Evolutionary conservation across 2,113 vertebrate genomes (phyloP).

Genomic region (Cephalopterus ornatus): DNA sequence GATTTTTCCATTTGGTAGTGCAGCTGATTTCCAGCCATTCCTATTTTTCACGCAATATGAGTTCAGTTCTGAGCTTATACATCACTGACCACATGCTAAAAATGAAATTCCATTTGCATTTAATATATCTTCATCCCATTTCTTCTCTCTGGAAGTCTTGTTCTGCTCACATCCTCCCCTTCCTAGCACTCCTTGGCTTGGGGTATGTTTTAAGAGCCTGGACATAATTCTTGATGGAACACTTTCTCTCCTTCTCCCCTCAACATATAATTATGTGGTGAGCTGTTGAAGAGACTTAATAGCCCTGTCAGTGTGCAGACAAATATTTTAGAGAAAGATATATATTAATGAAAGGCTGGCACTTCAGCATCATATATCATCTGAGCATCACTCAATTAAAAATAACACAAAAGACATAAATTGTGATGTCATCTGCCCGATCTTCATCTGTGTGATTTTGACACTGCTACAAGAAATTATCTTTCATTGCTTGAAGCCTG

Average conservation of each 20-base stretch:
- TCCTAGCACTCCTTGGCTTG: background rate
- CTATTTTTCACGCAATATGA: slow-evolving; percentile 13
- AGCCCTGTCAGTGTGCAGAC: background rate
- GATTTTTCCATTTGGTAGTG: slow-evolving; percentile 4
- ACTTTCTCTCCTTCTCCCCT: background rate
- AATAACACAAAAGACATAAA: background rate
- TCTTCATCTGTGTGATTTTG: background rate
- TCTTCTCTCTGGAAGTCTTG: slow-evolving; percentile 1
- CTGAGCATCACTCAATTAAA: slow-evolving; percentile 28
- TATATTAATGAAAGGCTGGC: slow-evolving; percentile 11
- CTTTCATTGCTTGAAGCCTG: background rate
- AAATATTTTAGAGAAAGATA: slow-evolving; percentile 2
- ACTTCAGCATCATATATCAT: slow-evolving; percentile 16
- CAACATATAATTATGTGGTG: background rate
- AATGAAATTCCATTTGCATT: slow-evolving; percentile 53
- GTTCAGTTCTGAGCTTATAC: slow-evolving; percentile 19
- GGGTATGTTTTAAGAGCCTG: background rate
- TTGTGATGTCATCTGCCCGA: background rate
- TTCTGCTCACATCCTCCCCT: background rate
- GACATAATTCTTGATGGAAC: background rate
- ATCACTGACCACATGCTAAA: slow-evolving; percentile 37
- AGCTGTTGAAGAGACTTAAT: background rate
- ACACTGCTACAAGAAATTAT: background rate
- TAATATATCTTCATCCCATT: slow-evolving; percentile 1
- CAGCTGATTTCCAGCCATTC: slow-evolving; percentile 42